These are phyloP conservation scores for Mylabris sibirica DNA, from an alignment of 2,888 invertebrate genomes.

Conservation along the genomic window DNA sequence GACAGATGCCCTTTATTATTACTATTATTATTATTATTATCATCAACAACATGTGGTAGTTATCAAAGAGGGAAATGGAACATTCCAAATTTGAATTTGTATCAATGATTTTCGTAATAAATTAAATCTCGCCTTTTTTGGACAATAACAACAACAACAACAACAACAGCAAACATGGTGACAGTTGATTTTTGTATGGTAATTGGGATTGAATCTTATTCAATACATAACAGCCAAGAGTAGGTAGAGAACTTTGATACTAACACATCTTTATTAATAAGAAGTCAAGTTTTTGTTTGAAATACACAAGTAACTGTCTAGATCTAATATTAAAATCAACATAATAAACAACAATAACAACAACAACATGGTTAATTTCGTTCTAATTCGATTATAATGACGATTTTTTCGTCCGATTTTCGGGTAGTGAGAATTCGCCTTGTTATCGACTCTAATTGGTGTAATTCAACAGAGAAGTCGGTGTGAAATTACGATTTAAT, in stretches of 20 bases:
- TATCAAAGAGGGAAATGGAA: background rate
- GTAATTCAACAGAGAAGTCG: background rate
- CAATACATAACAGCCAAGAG: background rate
- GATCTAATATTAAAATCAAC: background rate
- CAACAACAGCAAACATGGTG: background rate
- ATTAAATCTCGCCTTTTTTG: slow-evolving; percentile 7
- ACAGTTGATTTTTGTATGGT: slow-evolving; percentile 5
- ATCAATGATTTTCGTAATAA: background rate
- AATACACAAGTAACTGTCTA: background rate
- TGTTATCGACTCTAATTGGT: background rate
- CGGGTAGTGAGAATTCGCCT: background rate
- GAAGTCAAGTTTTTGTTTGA: background rate
- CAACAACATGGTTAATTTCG: background rate
- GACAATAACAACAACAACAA: background rate
- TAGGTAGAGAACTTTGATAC: background rate
- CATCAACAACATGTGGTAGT: background rate
- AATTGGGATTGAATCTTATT: slow-evolving; percentile 7
- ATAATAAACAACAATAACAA: background rate
- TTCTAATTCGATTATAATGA: background rate
- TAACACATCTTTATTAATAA: slow-evolving; percentile 11
- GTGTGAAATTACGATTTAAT: slow-evolving; percentile 5
- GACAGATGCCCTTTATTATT: background rate
- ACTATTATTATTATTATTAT: too few species aligned
- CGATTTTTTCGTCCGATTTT: background rate
- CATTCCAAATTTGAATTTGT: slow-evolving; percentile 7